Evolutionary conservation across 2,113 vertebrate genomes (phyloP), one percentile per base, ranked within the genome.

Genomic region (Motacilla tschutschensis): DNA sequence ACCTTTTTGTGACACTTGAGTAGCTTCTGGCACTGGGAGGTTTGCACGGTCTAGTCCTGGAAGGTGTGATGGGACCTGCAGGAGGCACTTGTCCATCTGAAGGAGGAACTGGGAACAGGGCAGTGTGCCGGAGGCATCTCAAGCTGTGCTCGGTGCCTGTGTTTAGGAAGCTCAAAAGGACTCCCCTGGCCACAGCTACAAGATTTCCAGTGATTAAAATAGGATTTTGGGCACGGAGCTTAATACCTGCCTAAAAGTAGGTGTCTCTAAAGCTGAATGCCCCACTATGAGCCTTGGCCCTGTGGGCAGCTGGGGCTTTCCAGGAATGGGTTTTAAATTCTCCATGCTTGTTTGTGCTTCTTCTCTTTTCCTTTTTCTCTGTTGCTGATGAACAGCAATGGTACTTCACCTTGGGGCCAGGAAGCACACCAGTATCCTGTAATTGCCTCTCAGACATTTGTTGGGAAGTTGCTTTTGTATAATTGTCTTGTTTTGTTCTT

Each of bases 401-500:
- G 66, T 91, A 25, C 91, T 88, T 81, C 66, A 92, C 59, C 71
- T 62, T 44, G 67, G 67, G 70, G 72, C 72, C 93, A 89, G 94
- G 91, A 95, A 94, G 59, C 83, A 73, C 3, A 1, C 55, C 1
- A 60, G 66, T 92, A 92, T 92, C 93, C 88, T 93, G 88, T 69
- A 82, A 92, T 84, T 90, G 88, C 91, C 64, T 89, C 71, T 88
- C 60, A 81, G 83, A 70, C 13, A 1, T 91, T 79, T 93, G 55
- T 83, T 82, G 88, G 81, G 81, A 93, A 92, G 86, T 92, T 78
- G 66, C 86, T 94, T 93, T 90, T 93, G 85, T 94, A 1, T 92
- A 85, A 87, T 92, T 93, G 72, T 87, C 79, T 87, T 92, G 87
- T 93, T 94, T 95, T 93, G 89, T 94, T 92, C 75, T 88, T 0